phyloP scores from a whole-genome alignment of 2,888 invertebrate genomes.

The Yponomeuta malinellus region DNA sequence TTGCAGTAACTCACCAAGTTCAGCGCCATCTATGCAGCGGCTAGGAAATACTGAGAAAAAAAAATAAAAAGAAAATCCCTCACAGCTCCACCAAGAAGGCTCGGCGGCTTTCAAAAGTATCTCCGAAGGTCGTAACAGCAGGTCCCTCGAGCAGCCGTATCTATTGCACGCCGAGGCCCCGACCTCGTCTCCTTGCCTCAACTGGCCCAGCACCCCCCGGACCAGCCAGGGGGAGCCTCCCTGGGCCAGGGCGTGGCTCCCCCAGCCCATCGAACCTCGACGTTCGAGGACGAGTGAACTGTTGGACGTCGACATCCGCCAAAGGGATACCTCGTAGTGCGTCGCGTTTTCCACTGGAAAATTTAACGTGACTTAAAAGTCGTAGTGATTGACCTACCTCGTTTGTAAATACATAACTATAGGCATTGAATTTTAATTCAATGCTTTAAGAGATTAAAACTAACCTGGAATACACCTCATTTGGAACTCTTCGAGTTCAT shows the following conservation, averaged over 20 bases:
- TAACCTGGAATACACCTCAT: slow-evolving; percentile 66
- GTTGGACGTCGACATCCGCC: slow-evolving; percentile 62
- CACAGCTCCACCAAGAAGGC: slow-evolving; percentile 64
- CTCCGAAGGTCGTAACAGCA: slow-evolving; percentile 56
- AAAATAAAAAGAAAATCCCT: too few relatives aligned
- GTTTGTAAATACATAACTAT: neutral
- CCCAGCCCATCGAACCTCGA: slow-evolving; percentile 56
- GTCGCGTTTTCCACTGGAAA: slow-evolving; percentile 64
- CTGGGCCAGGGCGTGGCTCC: slow-evolving; percentile 47
- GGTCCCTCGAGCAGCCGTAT: slow-evolving; percentile 58
- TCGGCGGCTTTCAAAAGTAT: slow-evolving; percentile 48
- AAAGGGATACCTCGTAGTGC: slow-evolving; percentile 64
- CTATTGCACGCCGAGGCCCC: slow-evolving; percentile 64
- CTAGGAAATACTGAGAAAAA: too few relatives aligned
- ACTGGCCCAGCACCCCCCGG: slow-evolving; percentile 45
- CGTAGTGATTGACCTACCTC: neutral
- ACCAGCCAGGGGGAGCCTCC: slow-evolving; percentile 40
- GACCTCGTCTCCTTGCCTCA: slow-evolving; percentile 55
- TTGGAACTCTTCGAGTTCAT: slow-evolving; percentile 61
- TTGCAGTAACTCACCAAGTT: too few relatives aligned
- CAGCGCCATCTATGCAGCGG: too few relatives aligned
- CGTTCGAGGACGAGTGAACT: slow-evolving; percentile 54
- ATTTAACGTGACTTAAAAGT: neutral
- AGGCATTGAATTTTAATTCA: too few relatives aligned
- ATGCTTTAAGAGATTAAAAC: neutral